Conservation (phyloP, 2,797 vertebrate species). For the Streptopelia turtur region DNA sequence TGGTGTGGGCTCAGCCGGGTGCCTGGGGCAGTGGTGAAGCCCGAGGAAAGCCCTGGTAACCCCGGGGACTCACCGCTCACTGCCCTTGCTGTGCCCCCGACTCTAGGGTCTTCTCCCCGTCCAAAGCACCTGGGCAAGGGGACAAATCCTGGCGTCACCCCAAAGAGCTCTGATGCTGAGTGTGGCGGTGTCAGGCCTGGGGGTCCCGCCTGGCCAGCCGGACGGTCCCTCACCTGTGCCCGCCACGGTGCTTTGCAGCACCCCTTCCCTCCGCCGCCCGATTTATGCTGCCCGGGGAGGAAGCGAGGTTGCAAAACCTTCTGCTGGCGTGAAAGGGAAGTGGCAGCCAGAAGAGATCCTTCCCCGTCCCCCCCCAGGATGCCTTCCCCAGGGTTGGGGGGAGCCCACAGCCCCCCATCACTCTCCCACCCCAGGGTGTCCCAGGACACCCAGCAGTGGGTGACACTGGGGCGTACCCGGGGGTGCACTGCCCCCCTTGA, state of each 20-base stretch:
- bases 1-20: background rate
- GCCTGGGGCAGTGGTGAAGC: background rate
- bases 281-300: conserved; percentile 32
- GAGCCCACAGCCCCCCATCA: accelerated
- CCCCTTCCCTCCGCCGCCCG: background rate
- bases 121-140: background rate
- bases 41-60: background rate
- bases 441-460: accelerated
- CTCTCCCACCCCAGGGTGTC: background rate
- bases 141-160: background rate
- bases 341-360: background rate
- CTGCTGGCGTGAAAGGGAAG: conserved; percentile 17
- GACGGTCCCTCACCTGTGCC: background rate
- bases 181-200: background rate
- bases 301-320: conserved; percentile 57
- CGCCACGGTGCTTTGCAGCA: accelerated
- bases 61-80: background rate
- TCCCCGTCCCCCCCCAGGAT: background rate
- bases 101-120: background rate
- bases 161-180: accelerated
- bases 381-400: accelerated
- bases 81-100: background rate
- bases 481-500: background rate
- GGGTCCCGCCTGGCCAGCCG: accelerated
- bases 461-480: accelerated